Base-by-base conservation (phyloP, 2,113 vertebrate species). In the Cepphus grylle region DNA sequence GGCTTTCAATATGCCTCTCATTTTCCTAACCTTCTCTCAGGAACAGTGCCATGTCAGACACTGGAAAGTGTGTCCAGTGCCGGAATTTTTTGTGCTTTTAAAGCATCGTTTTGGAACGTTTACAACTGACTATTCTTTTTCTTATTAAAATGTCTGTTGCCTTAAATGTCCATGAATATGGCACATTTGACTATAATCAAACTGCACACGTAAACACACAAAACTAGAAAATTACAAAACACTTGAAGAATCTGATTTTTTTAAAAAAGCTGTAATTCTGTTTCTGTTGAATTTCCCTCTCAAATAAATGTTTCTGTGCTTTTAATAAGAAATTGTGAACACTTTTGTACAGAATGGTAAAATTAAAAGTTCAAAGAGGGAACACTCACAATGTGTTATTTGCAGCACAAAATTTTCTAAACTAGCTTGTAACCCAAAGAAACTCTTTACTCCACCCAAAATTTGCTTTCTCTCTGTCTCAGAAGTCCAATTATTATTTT, bases 361-460 rank as follows among this genome's bases (percentile, higher is more conserved):
- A 94, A 85, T 53, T 45, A 80, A 65, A 72, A 87, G 76, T 91
- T 93, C 78, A 93, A 93, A 94, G 65, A 74, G 18, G 18, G 43
- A 91, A 71, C 53, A 66, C 23, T 92, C 62, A 74, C 47, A 36
- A 32, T 8, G 32, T 36, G 13, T 21, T 38, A 92, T 71, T 30
- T 88, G 52, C 56, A 90, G 84, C 52, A 90, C 62, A 90, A 62
- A 70, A 86, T 70, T 86, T 93, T 76, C 40, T 85, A 82, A 94
- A 2, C 34, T 42, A 58, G 25, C 2, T 62, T 73, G 47, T 71
- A 96, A 82, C 80, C 56, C 67, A 72, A 76, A 84, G 23, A 89
- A 96, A 85, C 25, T 22, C 43, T 89, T 89, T 58, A 89, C 89
- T 96, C 95, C 85, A 96, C 92, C 92, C 93, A 90, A 89, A 93